Evolutionary conservation across 2,888 invertebrate species (phyloP).

Genomic region (Elysia crispata): DNA sequence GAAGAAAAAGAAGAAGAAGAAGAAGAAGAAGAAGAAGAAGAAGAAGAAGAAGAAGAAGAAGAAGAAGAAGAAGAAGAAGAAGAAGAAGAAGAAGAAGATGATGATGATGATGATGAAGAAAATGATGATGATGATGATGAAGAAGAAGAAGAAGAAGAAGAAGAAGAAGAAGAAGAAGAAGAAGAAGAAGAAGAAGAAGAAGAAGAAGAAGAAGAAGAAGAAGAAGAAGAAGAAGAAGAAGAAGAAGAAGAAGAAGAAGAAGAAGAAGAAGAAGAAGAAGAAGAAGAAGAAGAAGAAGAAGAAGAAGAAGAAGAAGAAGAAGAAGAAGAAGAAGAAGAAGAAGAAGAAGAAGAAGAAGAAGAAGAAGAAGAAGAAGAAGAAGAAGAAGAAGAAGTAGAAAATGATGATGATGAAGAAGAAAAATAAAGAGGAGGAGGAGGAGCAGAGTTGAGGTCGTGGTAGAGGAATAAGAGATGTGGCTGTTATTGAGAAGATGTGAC

Average conservation of each 20-base stretch:
- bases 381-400: no score
- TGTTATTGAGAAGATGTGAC: no score
- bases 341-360: no score
- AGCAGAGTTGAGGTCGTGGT: no score
- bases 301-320: neutral
- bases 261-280: neutral
- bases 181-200: slow-evolving; percentile 22
- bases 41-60: neutral
- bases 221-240: slow-evolving; percentile 27
- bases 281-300: slow-evolving; percentile 15
- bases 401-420: no score
- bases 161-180: slow-evolving; percentile 14
- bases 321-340: no score
- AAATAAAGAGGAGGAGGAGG: no score
- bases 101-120: neutral
- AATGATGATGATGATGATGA: neutral
- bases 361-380: no score
- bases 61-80: slow-evolving; percentile 16
- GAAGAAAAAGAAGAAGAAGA: slow-evolving; percentile 6
- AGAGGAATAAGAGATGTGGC: no score
- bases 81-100: slow-evolving; percentile 7
- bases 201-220: slow-evolving; percentile 28
- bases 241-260: slow-evolving; percentile 22
- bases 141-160: neutral
- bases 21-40: slow-evolving; percentile 21